Base-by-base conservation (phyloP, 2,888 invertebrate species). In the Drosophila planitibia region DNA sequence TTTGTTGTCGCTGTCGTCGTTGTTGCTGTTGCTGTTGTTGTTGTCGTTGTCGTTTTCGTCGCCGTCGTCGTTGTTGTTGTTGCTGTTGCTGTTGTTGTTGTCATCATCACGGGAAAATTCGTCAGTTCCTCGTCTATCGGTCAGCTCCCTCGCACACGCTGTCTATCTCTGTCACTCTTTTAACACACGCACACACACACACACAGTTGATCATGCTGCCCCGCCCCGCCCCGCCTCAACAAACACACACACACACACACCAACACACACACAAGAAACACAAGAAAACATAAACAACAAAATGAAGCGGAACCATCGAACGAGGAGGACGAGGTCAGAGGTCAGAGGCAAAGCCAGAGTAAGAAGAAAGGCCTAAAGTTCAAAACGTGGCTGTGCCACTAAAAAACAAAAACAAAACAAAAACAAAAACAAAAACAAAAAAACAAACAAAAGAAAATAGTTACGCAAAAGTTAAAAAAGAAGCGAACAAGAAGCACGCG, bases 381-480 rank as follows among this genome's bases (percentile, higher is more conserved):
- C 90, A 90, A 86, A 86, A 79, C 59, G 87, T 90, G 87, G 87
- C 87, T 87, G 89, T 83, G 87, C 87, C 87, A 89, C 87, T 58
- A 57, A 71, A 80, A 74, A 80, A 54, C 25, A 71, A 80, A 74
- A 80, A 54, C 25, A 25, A 25, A 25, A 25, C 64, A 73, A 70
- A 70, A 55, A n/a, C 35, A 73, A 70, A 70, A 55, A n/a, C 35
- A 68, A 52, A 41, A 61, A 63, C 19, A 58, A 65, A 68, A 41
- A 39, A 37, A 37, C 52, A 58, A n/a, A 33, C 28, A 69, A 64
- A 49, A 32, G 35, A 60, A n/a, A 25, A 28, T 53, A 57, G 12
- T 37, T 33, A 63, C 10, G 47, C 41, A 51, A 57, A 39, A 44
- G n/a, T n/a, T n/a, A 35, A 47, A 39, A 41, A 33, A 37, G 44